These are phyloP conservation scores for Podargus strigoides DNA, from an alignment of 2,797 vertebrate species.

Conservation along the genomic window DNA sequence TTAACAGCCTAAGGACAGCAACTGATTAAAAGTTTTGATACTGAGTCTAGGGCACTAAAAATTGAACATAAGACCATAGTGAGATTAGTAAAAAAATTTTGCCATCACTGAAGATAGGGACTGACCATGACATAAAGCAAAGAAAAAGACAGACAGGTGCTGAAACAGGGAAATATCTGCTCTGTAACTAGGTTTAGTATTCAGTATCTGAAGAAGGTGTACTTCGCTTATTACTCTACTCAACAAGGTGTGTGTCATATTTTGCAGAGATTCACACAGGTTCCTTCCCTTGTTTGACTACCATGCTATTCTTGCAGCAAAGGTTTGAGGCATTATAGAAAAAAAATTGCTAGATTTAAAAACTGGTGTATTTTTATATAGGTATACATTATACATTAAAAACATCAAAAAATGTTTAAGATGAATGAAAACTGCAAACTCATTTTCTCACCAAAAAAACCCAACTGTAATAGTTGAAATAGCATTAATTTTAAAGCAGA, in stretches of 20 bases:
- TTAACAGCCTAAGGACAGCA: background rate
- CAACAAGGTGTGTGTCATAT: accelerated
- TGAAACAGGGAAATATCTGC: background rate
- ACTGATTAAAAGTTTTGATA: background rate
- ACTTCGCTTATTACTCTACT: background rate
- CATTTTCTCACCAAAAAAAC: background rate
- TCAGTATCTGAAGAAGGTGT: background rate
- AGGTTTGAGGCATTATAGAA: background rate
- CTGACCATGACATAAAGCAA: background rate
- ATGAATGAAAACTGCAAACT: background rate
- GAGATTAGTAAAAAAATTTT: background rate
- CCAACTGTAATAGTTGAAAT: background rate
- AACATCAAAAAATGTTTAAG: background rate
- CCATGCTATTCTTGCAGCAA: background rate
- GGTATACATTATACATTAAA: background rate
- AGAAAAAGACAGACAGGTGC: background rate
- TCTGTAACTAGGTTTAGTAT: background rate
- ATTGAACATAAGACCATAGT: background rate
- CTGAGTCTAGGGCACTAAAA: background rate
- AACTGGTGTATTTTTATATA: background rate
- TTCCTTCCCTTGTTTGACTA: background rate
- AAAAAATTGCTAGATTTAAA: background rate
- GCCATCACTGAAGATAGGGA: background rate
- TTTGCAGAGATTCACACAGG: background rate
- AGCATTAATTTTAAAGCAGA: background rate